Percentiles rank a stretch among this genome's conserved stretches.
These are phyloP conservation scores for Trialeurodes vaporariorum DNA, from an alignment of 1,140 invertebrate species.

Conservation along the genomic window DNA sequence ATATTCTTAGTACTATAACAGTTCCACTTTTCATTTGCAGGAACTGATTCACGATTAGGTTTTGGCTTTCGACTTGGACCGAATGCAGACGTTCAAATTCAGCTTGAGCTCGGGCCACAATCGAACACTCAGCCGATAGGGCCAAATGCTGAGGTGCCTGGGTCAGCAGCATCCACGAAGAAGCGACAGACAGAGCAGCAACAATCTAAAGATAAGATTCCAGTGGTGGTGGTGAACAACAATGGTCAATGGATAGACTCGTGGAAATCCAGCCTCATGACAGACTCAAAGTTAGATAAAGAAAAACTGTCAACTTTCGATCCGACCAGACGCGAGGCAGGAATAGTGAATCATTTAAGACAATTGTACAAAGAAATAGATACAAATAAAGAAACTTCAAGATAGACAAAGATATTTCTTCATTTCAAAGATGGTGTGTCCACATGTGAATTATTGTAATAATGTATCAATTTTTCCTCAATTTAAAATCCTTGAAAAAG, in stretches of 20 bases:
- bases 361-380: neutral
- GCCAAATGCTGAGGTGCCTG: slow-evolving; percentile 8
- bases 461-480: too few relatives aligned
- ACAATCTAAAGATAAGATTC: neutral
- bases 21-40: slow-evolving; percentile 41
- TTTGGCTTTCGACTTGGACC: slow-evolving; percentile 65
- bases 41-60: slow-evolving; percentile 63
- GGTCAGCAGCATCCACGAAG: slow-evolving; percentile 2
- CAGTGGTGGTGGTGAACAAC: too few relatives aligned
- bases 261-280: neutral
- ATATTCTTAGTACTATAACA: too few relatives aligned
- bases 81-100: slow-evolving; percentile 64
- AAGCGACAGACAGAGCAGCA: neutral
- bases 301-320: neutral
- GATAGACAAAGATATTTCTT: too few relatives aligned
- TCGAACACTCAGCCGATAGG: slow-evolving; percentile 47
- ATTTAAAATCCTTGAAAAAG: too few relatives aligned
- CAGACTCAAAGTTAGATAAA: neutral
- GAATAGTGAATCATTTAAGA: neutral
- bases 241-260: neutral
- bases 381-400: neutral
- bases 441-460: too few relatives aligned
- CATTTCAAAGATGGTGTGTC: too few relatives aligned
- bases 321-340: neutral
- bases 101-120: slow-evolving; percentile 65